phyloP scores from a whole-genome alignment of 2,797 vertebrate species.

The Karalla daura region DNA sequence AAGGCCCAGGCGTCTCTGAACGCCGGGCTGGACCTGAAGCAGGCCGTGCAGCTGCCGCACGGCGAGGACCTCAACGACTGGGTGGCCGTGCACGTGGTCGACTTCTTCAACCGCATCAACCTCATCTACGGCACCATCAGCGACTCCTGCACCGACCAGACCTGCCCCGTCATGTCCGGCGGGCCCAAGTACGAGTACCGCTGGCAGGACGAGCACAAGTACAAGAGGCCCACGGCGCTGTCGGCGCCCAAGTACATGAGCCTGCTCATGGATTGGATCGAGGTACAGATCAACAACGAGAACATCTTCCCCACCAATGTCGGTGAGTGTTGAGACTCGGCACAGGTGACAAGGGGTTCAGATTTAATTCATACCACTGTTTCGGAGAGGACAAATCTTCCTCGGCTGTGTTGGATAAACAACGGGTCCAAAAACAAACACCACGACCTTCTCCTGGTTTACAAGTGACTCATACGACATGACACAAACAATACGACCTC shows the following conservation, averaged over 20 bases:
- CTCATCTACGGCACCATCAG: slow-evolving; percentile 97
- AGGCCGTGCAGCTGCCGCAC: slow-evolving; percentile 91
- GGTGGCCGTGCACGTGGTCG: slow-evolving; percentile 97
- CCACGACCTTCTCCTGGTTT: too few relatives aligned
- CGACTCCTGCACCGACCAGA: slow-evolving; percentile 92
- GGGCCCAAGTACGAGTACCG: slow-evolving; percentile 96
- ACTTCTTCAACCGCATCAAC: slow-evolving; percentile 98
- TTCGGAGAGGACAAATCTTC: too few relatives aligned
- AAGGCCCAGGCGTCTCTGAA: slow-evolving; percentile 95
- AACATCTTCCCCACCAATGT: slow-evolving; percentile 94
- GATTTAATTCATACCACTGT: too few relatives aligned
- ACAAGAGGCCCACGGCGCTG: slow-evolving; percentile 91
- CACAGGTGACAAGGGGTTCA: not conserved
- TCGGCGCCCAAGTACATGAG: slow-evolving; percentile 95
- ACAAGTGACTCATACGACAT: too few relatives aligned
- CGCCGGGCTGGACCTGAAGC: slow-evolving; percentile 92
- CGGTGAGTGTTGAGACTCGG: slow-evolving; percentile 82
- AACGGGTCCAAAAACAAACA: too few relatives aligned
- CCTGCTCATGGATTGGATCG: slow-evolving; percentile 97
- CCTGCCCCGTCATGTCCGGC: slow-evolving; percentile 93
- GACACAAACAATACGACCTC: too few relatives aligned
- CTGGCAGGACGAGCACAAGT: slow-evolving; percentile 94
- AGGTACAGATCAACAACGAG: slow-evolving; percentile 97
- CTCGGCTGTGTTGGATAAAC: too few relatives aligned
- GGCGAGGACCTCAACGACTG: slow-evolving; percentile 94